Conservation (phyloP, 2,797 vertebrate genomes). For the Prionace glauca region DNA sequence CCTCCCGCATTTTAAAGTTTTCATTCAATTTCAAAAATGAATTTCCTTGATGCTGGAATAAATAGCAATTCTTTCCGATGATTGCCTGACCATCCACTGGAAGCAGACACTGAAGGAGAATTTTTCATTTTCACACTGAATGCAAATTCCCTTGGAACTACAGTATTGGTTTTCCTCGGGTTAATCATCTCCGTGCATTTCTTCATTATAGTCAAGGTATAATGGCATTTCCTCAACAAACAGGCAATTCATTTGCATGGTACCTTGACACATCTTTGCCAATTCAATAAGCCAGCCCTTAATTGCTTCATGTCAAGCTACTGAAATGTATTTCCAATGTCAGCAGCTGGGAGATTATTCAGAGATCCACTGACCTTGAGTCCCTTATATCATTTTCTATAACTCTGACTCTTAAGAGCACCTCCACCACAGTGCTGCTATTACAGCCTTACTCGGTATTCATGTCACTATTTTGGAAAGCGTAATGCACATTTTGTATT, state of each 20-base stretch:
- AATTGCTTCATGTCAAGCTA: neutral
- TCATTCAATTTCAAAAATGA: conserved; percentile 11
- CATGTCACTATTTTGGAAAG: neutral
- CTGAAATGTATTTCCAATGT: conserved; percentile 13
- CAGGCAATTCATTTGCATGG: neutral
- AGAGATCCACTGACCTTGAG: neutral
- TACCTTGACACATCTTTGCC: neutral
- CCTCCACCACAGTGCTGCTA: neutral
- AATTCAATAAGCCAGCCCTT: neutral
- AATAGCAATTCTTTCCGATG: neutral
- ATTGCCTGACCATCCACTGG: neutral
- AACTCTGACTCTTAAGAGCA: neutral
- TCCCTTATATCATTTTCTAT: neutral
- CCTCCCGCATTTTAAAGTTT: neutral
- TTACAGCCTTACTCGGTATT: neutral
- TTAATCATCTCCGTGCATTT: conserved; percentile 14
- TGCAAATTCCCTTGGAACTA: conserved; percentile 7
- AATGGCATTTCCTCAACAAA: conserved; percentile 22
- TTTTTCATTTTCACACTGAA: neutral
- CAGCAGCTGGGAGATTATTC: neutral
- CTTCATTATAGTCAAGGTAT: neutral
- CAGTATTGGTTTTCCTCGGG: neutral
- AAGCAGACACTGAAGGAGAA: neutral
- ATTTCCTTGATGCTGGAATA: neutral
- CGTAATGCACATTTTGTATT: neutral